A percentile compares a stretch with the other conserved stretches of the same genome.
Conservation (phyloP, 2,797 vertebrate species). For the Cirrhinus molitorella region DNA sequence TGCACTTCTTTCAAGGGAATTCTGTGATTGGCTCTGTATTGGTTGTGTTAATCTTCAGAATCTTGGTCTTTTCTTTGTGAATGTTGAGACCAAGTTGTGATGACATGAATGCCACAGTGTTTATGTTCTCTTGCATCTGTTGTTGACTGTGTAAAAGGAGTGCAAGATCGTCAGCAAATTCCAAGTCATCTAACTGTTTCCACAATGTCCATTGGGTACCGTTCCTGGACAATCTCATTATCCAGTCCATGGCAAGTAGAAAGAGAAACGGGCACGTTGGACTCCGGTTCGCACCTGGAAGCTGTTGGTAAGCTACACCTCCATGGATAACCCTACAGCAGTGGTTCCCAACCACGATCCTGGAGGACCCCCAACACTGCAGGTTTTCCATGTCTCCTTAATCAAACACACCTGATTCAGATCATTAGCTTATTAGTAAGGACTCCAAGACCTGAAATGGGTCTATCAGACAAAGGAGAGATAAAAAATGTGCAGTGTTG, state of each 20-base stretch:
- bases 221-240: slow-evolving; percentile 28
- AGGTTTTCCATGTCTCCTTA: no score
- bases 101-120: not conserved
- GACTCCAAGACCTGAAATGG: no score
- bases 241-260: slow-evolving; percentile 32
- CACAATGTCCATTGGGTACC: slow-evolving; percentile 34
- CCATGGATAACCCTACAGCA: slow-evolving; percentile 14
- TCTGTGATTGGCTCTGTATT: not conserved
- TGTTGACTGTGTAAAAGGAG: slow-evolving; percentile 42
- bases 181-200: slow-evolving; percentile 28
- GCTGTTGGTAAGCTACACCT: not conserved
- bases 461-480: no score
- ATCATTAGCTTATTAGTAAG: no score
- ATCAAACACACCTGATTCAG: no score
- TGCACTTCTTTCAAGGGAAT: not conserved
- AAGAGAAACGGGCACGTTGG: slow-evolving; percentile 4
- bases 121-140: slow-evolving; percentile 45
- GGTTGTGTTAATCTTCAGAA: slow-evolving; percentile 6
- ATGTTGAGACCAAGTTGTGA: slow-evolving; percentile 13
- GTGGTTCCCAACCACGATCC: no score
- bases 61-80: slow-evolving; percentile 18
- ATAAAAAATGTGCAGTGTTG: no score
- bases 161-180: slow-evolving; percentile 38
- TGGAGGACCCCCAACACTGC: no score
- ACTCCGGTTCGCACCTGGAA: slow-evolving; percentile 34